Percentiles rank a stretch among this genome's conserved stretches.
phyloP scores from a whole-genome alignment of 2,113 vertebrate species.

The Sander lucioperca region DNA sequence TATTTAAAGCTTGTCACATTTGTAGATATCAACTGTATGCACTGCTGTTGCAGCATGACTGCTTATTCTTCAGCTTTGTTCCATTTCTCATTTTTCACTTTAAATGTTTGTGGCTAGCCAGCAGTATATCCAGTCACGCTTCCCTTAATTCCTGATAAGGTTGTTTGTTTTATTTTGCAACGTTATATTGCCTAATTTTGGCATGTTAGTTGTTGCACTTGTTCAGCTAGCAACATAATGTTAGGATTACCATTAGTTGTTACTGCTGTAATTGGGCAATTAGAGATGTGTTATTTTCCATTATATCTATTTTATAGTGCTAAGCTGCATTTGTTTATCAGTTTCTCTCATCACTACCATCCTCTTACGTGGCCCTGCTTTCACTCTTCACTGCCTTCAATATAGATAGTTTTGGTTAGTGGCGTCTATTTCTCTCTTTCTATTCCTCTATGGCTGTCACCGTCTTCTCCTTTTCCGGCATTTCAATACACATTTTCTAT shows the following conservation, averaged over 20 bases:
- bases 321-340: neutral
- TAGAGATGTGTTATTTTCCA: neutral
- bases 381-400: neutral
- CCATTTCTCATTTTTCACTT: neutral
- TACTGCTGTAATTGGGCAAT: constrained; percentile 7
- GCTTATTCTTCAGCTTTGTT: neutral
- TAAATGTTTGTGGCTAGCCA: neutral
- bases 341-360: neutral
- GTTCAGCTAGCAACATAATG: neutral
- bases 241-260: neutral
- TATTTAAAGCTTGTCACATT: neutral
- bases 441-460: neutral
- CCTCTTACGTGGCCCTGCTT: neutral
- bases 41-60: neutral
- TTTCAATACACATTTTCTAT: neutral
- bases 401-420: neutral
- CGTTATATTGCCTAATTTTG: neutral
- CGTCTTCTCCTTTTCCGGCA: neutral
- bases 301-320: neutral
- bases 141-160: neutral
- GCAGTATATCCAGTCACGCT: neutral
- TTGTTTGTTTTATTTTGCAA: neutral
- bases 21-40: neutral
- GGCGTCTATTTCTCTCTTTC: neutral
- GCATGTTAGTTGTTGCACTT: neutral